Conservation (phyloP, 2,113 vertebrate species). For the Protomyctophum bolini region DNA sequence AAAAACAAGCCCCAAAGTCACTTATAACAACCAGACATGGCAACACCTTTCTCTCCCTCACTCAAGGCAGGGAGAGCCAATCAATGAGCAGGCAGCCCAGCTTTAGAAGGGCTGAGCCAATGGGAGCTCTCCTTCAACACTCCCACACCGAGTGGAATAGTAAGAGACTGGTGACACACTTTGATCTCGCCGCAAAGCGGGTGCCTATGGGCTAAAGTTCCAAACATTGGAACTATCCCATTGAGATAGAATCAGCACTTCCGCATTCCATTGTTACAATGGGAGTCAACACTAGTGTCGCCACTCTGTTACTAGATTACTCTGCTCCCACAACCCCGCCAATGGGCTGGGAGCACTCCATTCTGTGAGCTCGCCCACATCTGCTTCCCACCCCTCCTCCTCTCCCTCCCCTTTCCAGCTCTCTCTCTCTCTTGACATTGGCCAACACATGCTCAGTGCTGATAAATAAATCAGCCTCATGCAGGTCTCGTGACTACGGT, state of each 20-base stretch:
- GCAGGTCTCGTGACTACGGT: constrained; percentile 70
- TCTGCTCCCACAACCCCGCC: constrained; percentile 3
- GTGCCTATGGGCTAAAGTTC: too few species aligned
- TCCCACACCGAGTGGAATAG: constrained; percentile 55
- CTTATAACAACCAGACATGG: constrained; percentile 39
- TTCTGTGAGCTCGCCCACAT: constrained; percentile 67
- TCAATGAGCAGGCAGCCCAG: constrained; percentile 79
- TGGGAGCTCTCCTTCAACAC: constrained; percentile 82
- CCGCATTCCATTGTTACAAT: too few species aligned
- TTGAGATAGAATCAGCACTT: too few species aligned
- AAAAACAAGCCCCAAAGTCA: too few species aligned
- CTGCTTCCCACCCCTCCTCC: constrained; percentile 3
- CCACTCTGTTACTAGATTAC: too few species aligned
- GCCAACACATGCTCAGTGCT: constrained; percentile 75
- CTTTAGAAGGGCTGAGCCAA: constrained; percentile 79
- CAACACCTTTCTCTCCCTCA: constrained; percentile 83
- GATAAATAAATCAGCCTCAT: constrained; percentile 74
- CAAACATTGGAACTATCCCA: too few species aligned
- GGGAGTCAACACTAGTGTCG: too few species aligned
- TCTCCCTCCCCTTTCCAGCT: too few species aligned
- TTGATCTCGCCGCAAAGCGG: too few species aligned
- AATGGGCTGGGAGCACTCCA: constrained; percentile 64
- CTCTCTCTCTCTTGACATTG: constrained; percentile 47
- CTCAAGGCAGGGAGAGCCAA: constrained; percentile 85
- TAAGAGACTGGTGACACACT: too few species aligned